Conservation (phyloP, 2,888 invertebrate species). For the Ischnura elegans region DNA sequence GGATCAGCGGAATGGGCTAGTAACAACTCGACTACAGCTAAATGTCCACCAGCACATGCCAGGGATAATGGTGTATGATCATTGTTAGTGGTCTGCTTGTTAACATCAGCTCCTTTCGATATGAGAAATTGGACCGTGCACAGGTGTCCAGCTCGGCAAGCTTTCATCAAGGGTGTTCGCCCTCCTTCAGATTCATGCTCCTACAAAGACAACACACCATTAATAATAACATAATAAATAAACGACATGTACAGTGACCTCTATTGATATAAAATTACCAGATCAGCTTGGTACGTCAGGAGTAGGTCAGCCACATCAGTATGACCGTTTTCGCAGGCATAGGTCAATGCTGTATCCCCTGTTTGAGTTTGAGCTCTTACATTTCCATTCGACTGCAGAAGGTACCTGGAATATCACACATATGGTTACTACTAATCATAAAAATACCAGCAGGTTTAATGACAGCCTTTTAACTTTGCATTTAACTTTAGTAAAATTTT, state of each 20-base stretch:
- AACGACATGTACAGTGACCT: not conserved
- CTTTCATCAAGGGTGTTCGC: conserved; percentile 98
- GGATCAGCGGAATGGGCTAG: conserved; percentile 96
- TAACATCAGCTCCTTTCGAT: conserved; percentile 91
- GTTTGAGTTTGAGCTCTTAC: conserved; percentile 97
- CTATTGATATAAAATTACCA: conserved; percentile 79
- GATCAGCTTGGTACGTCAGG: conserved; percentile 92
- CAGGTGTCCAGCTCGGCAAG: conserved; percentile 96
- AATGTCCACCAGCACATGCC: conserved; percentile 97
- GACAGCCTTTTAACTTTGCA: too few species aligned
- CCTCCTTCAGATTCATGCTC: conserved; percentile 99
- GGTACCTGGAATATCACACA: conserved; percentile 80
- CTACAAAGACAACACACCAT: conserved; percentile 75
- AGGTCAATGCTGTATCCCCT: conserved; percentile 96
- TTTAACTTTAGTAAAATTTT: too few species aligned
- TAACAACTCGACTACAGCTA: conserved; percentile 94
- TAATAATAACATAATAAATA: not conserved
- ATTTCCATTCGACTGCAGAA: conserved; percentile 91
- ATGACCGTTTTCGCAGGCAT: conserved; percentile 99
- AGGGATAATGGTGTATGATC: conserved; percentile 98
- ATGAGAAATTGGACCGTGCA: conserved; percentile 98
- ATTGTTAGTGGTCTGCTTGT: conserved; percentile 93
- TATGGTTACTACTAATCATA: not conserved
- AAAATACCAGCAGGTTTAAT: not conserved
- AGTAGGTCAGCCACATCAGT: conserved; percentile 97